Conservation (phyloP, 1,140 invertebrate species). For the Aleiodes sp. region DNA sequence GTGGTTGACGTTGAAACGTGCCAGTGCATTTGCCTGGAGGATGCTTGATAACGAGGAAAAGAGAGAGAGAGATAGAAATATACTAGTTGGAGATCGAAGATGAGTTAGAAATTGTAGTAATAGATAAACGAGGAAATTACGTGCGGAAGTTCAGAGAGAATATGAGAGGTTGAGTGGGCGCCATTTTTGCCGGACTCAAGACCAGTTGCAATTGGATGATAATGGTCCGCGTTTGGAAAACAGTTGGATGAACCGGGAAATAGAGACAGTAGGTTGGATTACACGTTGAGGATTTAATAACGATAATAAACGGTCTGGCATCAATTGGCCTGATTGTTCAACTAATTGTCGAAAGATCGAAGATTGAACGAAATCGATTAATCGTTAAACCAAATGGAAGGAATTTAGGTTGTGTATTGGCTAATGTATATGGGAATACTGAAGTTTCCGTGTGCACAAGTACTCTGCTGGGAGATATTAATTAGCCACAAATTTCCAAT, state of each 20-base stretch:
- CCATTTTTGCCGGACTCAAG: too few species aligned
- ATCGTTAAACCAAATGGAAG: neutral
- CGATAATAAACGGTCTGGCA: neutral
- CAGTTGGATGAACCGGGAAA: too few species aligned
- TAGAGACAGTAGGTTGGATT: too few species aligned
- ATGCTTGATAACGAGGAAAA: neutral
- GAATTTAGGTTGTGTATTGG: neutral
- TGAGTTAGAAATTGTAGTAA: neutral
- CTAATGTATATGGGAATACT: neutral
- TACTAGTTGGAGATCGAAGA: neutral
- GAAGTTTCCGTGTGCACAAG: neutral
- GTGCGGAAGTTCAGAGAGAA: neutral
- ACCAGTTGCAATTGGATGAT: too few species aligned
- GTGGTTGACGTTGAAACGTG: neutral
- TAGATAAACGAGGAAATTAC: neutral
- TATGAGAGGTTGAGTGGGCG: too few species aligned
- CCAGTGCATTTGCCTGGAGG: neutral
- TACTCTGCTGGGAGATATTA: neutral
- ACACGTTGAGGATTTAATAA: too few species aligned
- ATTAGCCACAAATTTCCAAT: constrained; percentile 7
- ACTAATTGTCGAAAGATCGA: neutral
- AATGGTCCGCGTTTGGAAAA: too few species aligned
- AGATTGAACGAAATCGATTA: neutral
- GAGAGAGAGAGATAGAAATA: neutral
- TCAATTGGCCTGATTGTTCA: neutral